phyloP scores from a whole-genome alignment of 1,140 invertebrate genomes.

The Zaprionus lachaisei region DNA sequence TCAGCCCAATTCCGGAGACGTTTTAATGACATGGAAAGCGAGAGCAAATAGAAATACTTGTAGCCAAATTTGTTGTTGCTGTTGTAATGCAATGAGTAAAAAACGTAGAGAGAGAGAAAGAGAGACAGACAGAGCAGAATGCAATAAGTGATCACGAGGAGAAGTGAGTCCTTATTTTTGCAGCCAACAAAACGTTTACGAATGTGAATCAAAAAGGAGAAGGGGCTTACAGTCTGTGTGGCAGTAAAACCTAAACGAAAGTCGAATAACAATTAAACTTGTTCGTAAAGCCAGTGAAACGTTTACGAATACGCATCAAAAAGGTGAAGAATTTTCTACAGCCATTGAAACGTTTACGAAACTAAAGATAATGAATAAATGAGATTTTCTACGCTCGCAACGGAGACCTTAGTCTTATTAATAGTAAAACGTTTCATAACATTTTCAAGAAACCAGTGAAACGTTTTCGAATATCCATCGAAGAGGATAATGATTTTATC shows the following conservation, averaged over 20 bases:
- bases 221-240: not conserved
- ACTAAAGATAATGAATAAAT: too few species aligned
- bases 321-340: too few species aligned
- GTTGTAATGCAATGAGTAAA: slow-evolving; percentile 2
- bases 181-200: not conserved
- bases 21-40: slow-evolving; percentile 66
- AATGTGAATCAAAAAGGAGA: not conserved
- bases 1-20: slow-evolving; percentile 15
- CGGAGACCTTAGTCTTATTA: too few species aligned
- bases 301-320: not conserved
- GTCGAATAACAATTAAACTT: not conserved
- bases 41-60: slow-evolving; percentile 23
- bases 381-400: too few species aligned
- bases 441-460: too few species aligned
- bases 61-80: slow-evolving; percentile 17
- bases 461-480: not conserved
- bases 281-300: not conserved
- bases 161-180: not conserved
- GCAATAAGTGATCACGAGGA: not conserved
- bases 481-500: not conserved
- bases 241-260: not conserved
- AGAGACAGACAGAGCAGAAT: too few species aligned
- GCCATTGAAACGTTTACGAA: not conserved
- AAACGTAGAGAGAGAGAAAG: not conserved
- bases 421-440: not conserved